Evolutionary conservation across 2,888 invertebrate genomes (phyloP), one percentile per base, ranked within the genome.

Genomic region (Pollenia labialis): DNA sequence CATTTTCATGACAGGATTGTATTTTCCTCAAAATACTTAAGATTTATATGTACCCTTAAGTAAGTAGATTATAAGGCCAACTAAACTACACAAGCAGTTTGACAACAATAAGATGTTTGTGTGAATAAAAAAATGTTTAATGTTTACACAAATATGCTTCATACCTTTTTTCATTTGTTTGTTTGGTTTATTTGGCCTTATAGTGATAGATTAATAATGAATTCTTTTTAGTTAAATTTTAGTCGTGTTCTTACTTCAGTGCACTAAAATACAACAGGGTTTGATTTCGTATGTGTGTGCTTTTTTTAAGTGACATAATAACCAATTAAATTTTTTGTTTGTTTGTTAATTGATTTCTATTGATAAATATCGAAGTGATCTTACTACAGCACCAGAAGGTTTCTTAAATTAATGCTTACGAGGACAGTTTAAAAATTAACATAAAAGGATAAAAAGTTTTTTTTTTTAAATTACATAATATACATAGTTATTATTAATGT

Each of bases 261-360:
- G 18, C 54, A 54, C 42, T 54, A n/a, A 7, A 18, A 46, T 50
- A 32, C 11, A 42, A 10, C 42, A 44, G 44, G 16, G 32, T 46
- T 32, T 32, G 32, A 32, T 32, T 32, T 4, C 32, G 32, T 32
- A 32, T 32, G 6, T 32, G 32, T 32, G 32, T 6, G 4, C 1
- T 18, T 42, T 60, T 75, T 62, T 32, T 69, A 23, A 62, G 82
- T 82, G 82, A 69, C 82, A 76, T 62, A 75, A 83, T 62, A 76
- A 71, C 64, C 48, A 76, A 83, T 83, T 83, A 60, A 69, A 7
- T 50, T 42, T 42, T 64, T 60, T 16, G 62, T 23, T 23, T 40
- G 14, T 0, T 74, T 18, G 66, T 81, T 62, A 64, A 83, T 83
- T 83, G 76, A 76, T 71, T 62, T 54, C 32, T 69, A 76, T 71